A percentile compares a stretch with the other conserved stretches of the same genome.
Evolutionary conservation across 1,140 invertebrate genomes (phyloP).

Genomic region (Drosophila parabipectinata): DNA sequence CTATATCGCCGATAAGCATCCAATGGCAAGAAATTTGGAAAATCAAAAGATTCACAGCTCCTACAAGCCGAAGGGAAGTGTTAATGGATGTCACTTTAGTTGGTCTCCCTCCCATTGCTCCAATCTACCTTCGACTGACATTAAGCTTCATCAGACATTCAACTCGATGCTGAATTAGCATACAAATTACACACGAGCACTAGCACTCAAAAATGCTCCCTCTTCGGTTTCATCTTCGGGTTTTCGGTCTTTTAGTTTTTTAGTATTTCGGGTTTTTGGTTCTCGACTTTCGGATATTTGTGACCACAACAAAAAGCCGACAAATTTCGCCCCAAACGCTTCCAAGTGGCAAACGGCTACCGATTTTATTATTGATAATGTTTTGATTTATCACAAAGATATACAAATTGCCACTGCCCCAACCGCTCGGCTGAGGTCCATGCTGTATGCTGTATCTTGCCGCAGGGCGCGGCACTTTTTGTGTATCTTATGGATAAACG

Average conservation of each 20-base stretch:
- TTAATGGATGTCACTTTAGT: slow-evolving; percentile 79
- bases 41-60: slow-evolving; percentile 76
- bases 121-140: slow-evolving; percentile 40
- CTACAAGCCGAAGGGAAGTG: slow-evolving; percentile 55
- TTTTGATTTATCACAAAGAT: slow-evolving; percentile 81
- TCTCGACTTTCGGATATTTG: slow-evolving; percentile 20
- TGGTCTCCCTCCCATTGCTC: slow-evolving; percentile 4
- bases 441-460: slow-evolving; percentile 31
- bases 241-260: slow-evolving; percentile 10
- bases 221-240: slow-evolving; percentile 5
- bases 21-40: slow-evolving; percentile 38
- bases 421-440: slow-evolving; percentile 22
- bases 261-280: slow-evolving; percentile 10
- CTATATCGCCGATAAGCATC: slow-evolving; percentile 62
- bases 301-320: slow-evolving; percentile 75
- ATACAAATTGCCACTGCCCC: slow-evolving; percentile 71
- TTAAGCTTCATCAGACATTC: slow-evolving; percentile 76
- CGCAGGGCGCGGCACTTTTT: slow-evolving; percentile 57
- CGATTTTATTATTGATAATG: slow-evolving; percentile 82
- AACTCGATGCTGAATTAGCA: slow-evolving; percentile 71
- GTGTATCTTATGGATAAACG: slow-evolving; percentile 37
- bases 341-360: slow-evolving; percentile 78
- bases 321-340: slow-evolving; percentile 58
- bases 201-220: slow-evolving; percentile 65
- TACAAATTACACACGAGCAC: slow-evolving; percentile 77